These are phyloP conservation scores for Lates calcarifer DNA, from an alignment of 2,113 vertebrate species.

Conservation along the genomic window DNA sequence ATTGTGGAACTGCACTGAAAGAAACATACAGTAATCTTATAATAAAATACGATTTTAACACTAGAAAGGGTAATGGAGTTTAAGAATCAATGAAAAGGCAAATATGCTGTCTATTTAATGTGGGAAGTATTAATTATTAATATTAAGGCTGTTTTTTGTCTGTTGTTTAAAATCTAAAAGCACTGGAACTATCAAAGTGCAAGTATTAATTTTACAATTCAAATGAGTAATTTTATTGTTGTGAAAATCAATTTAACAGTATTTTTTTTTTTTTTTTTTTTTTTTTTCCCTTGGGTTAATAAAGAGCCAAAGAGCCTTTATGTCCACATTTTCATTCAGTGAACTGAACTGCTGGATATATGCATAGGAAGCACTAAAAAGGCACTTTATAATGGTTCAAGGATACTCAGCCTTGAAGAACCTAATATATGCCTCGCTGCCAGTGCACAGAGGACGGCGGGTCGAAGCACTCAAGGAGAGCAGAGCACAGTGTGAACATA, in stretches of 20 bases:
- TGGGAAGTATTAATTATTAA: constrained; percentile 16
- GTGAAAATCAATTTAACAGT: constrained; percentile 31
- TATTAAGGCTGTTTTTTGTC: constrained; percentile 22
- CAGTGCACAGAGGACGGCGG: constrained; percentile 55
- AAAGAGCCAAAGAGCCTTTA: constrained; percentile 29
- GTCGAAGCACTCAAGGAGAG: constrained; percentile 68
- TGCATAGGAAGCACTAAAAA: constrained; percentile 56
- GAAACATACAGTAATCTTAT: not conserved
- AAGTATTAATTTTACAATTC: constrained; percentile 37
- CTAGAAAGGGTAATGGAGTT: constrained; percentile 29
- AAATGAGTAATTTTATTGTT: constrained; percentile 40
- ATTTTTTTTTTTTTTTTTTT: constrained; percentile 37
- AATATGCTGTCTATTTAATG: constrained; percentile 7
- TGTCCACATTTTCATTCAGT: constrained; percentile 52
- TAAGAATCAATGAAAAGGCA: constrained; percentile 15
- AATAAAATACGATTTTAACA: constrained; percentile 39
- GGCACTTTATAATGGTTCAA: constrained; percentile 68
- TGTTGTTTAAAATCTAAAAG: constrained; percentile 3
- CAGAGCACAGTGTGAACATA: constrained; percentile 59
- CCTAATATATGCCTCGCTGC: constrained; percentile 65
- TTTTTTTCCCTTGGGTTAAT: constrained; percentile 28
- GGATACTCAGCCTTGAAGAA: constrained; percentile 71
- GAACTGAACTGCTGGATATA: constrained; percentile 38
- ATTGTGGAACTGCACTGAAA: not conserved
- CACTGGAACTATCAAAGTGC: not conserved